Evolutionary conservation across 2,113 vertebrate species (phyloP), one percentile per base, ranked within the genome.

Genomic region (Heterotis niloticus): DNA sequence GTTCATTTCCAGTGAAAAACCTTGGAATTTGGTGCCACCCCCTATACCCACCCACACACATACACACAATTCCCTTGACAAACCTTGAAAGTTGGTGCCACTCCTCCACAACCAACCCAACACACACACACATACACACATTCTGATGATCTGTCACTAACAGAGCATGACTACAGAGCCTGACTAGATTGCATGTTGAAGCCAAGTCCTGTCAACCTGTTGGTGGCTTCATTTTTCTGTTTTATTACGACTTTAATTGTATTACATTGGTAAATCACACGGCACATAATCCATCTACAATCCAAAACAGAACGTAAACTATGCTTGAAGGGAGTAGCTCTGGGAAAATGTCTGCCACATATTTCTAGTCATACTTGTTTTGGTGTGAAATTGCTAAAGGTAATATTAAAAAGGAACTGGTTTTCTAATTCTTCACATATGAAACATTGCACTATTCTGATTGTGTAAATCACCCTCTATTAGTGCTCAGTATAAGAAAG

Each of bases 311-410:
- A 84, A 84, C 76, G 74, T 78, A 85, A 85, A 87, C 82, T 79
- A 85, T 87, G 84, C 84, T 85, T 88, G 85, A 88, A 90, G 84
- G 87, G 85, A 87, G 85, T 89, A 91, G 83, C 11, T 85, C 86
- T 91, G 88, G 82, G 85, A 91, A 93, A 92, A 91, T 88, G 88
- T 89, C 90, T 90, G 87, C 87, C 85, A 84, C 86, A 89, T 91
- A 91, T 90, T 89, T 92, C 89, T 89, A 91, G 84, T 82, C 86
- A 87, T 91, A 88, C 89, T 92, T 94, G 90, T 94, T 94, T 93
- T 92, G 89, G 88, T 90, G 90, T 82, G 88, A 87, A 79, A 83
- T 82, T 84, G 87, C 90, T 90, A 89, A 83, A 88, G 86, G 90
- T 92, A 85, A 84, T 82, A 86, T 83, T 82, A 82, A 77, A 79